A percentile compares a stretch with the other conserved stretches of the same genome.
These are phyloP conservation scores for Microplitis manilae DNA, from an alignment of 2,888 invertebrate genomes.

Conservation along the genomic window DNA sequence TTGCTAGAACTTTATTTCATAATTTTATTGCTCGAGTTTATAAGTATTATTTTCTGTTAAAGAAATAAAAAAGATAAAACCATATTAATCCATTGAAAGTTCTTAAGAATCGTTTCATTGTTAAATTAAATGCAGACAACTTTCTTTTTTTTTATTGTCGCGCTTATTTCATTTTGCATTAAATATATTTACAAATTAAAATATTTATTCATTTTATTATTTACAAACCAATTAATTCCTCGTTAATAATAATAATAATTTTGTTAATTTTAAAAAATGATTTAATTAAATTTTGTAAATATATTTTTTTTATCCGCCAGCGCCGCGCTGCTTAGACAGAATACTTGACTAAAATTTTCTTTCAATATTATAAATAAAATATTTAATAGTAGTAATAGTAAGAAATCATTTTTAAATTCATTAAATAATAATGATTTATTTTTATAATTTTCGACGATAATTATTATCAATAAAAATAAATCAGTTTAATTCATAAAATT, in stretches of 20 bases:
- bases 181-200: background rate
- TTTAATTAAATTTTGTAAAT: conserved; percentile 41
- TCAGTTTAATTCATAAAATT: too few relatives aligned
- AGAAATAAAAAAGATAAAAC: background rate
- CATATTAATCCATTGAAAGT: background rate
- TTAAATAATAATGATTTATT: too few relatives aligned
- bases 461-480: too few relatives aligned
- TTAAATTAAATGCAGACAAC: conserved; percentile 58
- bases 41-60: background rate
- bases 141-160: conserved; percentile 26
- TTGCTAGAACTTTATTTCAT: background rate
- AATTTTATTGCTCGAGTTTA: background rate
- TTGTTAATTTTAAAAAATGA: background rate
- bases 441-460: too few relatives aligned
- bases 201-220: conserved; percentile 31
- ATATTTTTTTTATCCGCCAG: conserved; percentile 54
- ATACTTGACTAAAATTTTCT: conserved; percentile 57
- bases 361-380: conserved; percentile 13
- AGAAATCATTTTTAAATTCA: too few relatives aligned
- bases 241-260: background rate
- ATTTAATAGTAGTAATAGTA: background rate
- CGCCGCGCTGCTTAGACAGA: conserved; percentile 61
- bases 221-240: background rate
- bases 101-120: background rate
- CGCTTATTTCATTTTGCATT: background rate